Evolutionary conservation across 37 sponge, comb jelly and placozoan genomes (phyloP).

Genomic region (Tethya wilhelma): DNA sequence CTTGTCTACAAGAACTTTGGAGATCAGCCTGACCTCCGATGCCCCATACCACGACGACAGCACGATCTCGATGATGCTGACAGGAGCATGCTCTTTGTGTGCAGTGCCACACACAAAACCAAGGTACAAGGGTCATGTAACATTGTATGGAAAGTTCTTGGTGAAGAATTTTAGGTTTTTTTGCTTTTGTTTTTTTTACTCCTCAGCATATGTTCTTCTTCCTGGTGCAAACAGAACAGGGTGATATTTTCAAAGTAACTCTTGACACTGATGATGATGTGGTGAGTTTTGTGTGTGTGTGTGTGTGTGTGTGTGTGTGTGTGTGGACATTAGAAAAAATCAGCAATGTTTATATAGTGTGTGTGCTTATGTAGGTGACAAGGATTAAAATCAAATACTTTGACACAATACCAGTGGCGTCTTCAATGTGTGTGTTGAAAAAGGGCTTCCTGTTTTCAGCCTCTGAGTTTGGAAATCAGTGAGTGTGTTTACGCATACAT

Average conservation of each 20-base stretch:
- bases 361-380: slow-evolving; percentile 73
- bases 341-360: slow-evolving; percentile 2
- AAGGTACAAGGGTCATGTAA: slow-evolving; percentile 58
- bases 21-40: slow-evolving; percentile 96
- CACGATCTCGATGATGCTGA: slow-evolving; percentile 98
- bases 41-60: slow-evolving; percentile 91
- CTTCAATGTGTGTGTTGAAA: slow-evolving; percentile 89
- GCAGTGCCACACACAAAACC: slow-evolving; percentile 90
- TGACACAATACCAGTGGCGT: slow-evolving; percentile 94
- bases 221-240: slow-evolving; percentile 95
- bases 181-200: slow-evolving; percentile 11
- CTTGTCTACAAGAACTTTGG: slow-evolving; percentile 99
- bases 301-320: background rate
- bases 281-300: slow-evolving; percentile 28
- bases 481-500: slow-evolving; percentile 3
- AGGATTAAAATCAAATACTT: slow-evolving; percentile 95
- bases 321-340: too few species aligned
- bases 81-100: slow-evolving; percentile 91
- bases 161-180: background rate
- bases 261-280: slow-evolving; percentile 82
- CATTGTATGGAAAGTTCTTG: background rate
- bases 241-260: slow-evolving; percentile 97
- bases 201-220: slow-evolving; percentile 94
- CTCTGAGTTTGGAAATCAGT: slow-evolving; percentile 99
- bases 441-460: slow-evolving; percentile 96